These are phyloP conservation scores for Spongilla lacustris DNA, from an alignment of 37 sponge, comb jelly and placozoan species.

Conservation along the genomic window DNA sequence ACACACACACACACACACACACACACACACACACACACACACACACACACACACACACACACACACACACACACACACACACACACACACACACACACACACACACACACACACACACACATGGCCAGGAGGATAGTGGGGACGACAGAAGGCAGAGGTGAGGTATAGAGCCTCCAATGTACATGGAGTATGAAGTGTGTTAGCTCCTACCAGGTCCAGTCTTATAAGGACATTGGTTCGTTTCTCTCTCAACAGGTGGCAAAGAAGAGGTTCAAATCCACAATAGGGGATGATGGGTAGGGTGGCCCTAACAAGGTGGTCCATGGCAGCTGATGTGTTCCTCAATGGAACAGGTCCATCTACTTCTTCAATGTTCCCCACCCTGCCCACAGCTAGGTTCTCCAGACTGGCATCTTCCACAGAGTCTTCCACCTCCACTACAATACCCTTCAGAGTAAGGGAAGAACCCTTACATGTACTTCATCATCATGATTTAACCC, in stretches of 20 bases:
- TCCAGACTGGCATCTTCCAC: conserved; percentile 67
- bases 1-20: too few relatives aligned
- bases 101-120: too few relatives aligned
- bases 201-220: not conserved
- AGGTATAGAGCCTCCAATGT: not conserved
- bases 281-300: not conserved
- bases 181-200: too few relatives aligned
- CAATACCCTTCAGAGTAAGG: not conserved
- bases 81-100: too few relatives aligned
- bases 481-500: not conserved
- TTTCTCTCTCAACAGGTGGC: not conserved
- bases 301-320: not conserved
- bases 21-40: too few relatives aligned
- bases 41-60: too few relatives aligned
- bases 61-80: too few relatives aligned
- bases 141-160: not conserved
- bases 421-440: conserved; percentile 49
- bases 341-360: not conserved
- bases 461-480: too few relatives aligned
- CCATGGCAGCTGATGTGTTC: not conserved
- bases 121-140: not conserved
- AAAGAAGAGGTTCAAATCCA: not conserved
- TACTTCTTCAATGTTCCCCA: not conserved
- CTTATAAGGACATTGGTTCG: not conserved
- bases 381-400: conserved; percentile 41